These are phyloP conservation scores for Nemapogon koenigi DNA, from an alignment of 2,888 invertebrate genomes.

Conservation along the genomic window DNA sequence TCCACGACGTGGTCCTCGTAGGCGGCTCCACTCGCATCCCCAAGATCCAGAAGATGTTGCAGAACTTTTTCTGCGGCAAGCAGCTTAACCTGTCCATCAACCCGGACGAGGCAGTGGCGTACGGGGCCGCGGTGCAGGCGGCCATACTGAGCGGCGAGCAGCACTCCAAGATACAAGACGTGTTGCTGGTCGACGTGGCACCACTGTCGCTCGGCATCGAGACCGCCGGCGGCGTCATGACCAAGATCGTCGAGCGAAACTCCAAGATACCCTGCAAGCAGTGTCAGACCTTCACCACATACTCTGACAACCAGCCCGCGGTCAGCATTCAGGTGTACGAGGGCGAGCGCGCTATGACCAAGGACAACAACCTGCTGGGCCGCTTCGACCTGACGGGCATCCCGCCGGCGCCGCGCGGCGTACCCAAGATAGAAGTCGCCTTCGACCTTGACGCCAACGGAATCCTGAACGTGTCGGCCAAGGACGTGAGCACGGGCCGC, in stretches of 20 bases:
- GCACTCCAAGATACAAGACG: conserved; percentile 71
- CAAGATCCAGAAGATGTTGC: conserved; percentile 71
- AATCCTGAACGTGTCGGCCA: conserved; percentile 78
- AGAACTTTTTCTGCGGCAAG: conserved; percentile 73
- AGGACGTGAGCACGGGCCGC: conserved; percentile 63
- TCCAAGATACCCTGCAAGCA: conserved; percentile 69
- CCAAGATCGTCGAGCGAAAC: conserved; percentile 71
- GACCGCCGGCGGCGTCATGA: conserved; percentile 76
- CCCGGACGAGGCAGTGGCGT: conserved; percentile 78
- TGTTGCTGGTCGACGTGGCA: conserved; percentile 55
- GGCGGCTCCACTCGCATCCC: conserved; percentile 79
- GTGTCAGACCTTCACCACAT: conserved; percentile 73
- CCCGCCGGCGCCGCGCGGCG: conserved; percentile 66
- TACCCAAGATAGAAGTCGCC: conserved; percentile 66
- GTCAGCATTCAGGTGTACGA: conserved; percentile 72
- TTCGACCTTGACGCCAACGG: conserved; percentile 75
- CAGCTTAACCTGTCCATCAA: conserved; percentile 71
- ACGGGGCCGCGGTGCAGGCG: conserved; percentile 73
- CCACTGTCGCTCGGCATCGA: conserved; percentile 72
- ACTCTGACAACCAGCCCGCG: conserved; percentile 74
- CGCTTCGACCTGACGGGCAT: conserved; percentile 66
- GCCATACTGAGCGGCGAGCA: conserved; percentile 71
- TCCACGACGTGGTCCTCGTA: conserved; percentile 77
- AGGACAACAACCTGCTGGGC: conserved; percentile 69
- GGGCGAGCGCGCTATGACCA: conserved; percentile 75